Percentiles rank a stretch among this genome's conserved stretches.
These are phyloP conservation scores for Pyrocoelia pectoralis DNA, from an alignment of 2,888 invertebrate genomes.

Conservation along the genomic window DNA sequence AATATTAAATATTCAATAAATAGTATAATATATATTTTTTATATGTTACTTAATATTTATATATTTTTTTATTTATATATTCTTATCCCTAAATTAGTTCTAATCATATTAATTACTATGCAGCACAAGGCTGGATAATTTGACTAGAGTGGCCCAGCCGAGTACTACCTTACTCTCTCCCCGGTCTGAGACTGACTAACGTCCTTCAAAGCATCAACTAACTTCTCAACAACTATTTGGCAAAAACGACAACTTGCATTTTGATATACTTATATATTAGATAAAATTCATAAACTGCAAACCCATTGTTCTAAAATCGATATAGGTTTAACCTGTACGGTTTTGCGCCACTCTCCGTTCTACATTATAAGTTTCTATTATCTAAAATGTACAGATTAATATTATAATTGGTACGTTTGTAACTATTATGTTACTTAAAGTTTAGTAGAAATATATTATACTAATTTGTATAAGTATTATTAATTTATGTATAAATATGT, in stretches of 20 bases:
- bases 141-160: conserved; percentile 61
- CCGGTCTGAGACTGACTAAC: conserved; percentile 47
- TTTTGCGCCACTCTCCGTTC: conserved; percentile 40
- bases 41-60: conserved; percentile 57
- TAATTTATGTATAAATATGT: conserved; percentile 56
- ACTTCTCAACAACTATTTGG: conserved; percentile 60
- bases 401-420: conserved; percentile 72
- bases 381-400: conserved; percentile 61
- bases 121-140: conserved; percentile 59
- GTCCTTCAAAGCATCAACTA: conserved; percentile 58
- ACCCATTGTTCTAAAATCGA: conserved; percentile 60
- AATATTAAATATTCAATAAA: conserved; percentile 59
- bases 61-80: conserved; percentile 43
- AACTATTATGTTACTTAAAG: conserved; percentile 59
- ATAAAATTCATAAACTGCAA: conserved; percentile 59
- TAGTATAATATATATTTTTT: conserved; percentile 53
- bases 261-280: conserved; percentile 56
- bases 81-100: conserved; percentile 53
- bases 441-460: conserved; percentile 58
- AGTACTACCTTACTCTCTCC: conserved; percentile 44
- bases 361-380: conserved; percentile 38
- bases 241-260: conserved; percentile 58
- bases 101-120: conserved; percentile 59
- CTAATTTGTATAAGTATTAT: conserved; percentile 52
- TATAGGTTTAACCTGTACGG: conserved; percentile 44